Evolutionary conservation across 2,113 vertebrate genomes (phyloP), one percentile per base, ranked within the genome.

Genomic region (Etia nguti): DNA sequence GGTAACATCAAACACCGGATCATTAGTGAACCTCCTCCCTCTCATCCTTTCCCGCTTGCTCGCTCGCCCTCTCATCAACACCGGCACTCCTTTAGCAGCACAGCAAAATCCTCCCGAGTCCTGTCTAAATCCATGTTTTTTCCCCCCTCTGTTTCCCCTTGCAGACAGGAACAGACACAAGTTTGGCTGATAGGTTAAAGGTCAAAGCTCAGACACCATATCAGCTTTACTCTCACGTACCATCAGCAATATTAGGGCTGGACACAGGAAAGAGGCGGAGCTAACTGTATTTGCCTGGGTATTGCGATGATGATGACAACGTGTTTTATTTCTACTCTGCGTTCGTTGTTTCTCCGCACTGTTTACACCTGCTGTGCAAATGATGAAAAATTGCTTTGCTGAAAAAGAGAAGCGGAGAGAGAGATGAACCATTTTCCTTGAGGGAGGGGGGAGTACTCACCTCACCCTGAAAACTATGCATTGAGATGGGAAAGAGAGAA

Each of bases 1-100:
- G 85, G 79, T 60, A 91, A 94, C 93, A 94, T 96, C 94, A 94
- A 94, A 95, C 92, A 90, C 65, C 3, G 31, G 88, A 94, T 95
- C 92, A 94, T 94, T 94, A 94, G 92, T 88, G 88, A 93, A 89
- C 84, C 92, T 88, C 85, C 84, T 82, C 86, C 68, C 57, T 88
- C 83, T 54, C 84, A 77, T 68, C 83, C 82, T 65, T 54, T 85
- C 84, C 88, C 6, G 22, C 84, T 84, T 48, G 26, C 86, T 81
- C 55, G 13, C 79, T 89, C 46, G 6, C 48, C 80, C 88, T 88
- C 87, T 88, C 85, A 89, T 90, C 86, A 86, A 92, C 92, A 89
- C 90, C 86, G 46, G 79, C 50, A 38, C 77, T 86, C 85, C 54
- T 84, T 59, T 62, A 75, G 88, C 77, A 59, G 86, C 84, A 81